Evolutionary conservation across 53 echinoderm and acorn worm species (phyloP), one percentile per base, ranked within the genome.

Genomic region (Paracentrotus lividus): DNA sequence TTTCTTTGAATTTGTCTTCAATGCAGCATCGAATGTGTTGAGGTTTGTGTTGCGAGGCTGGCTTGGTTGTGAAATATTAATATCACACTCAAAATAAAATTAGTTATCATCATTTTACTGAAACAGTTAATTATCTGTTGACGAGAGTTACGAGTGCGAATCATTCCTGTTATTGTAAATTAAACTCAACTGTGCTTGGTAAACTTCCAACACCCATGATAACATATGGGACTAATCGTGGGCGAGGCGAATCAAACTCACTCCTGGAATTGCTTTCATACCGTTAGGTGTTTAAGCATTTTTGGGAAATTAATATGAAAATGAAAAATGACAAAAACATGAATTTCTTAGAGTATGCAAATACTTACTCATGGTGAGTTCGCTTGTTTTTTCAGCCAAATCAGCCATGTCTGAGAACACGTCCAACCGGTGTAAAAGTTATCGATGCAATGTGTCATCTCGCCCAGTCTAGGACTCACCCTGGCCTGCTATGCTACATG

Each of bases 331-430:
- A 18, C 20, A 21, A n/a, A n/a, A 16, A 2, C 40, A 38, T 3
- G 21, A 72, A 38, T 72, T 5, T 64, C 29, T 29, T 2, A 72
- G 16, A 66, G 21, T 5, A 72, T 8, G 26, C 0, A 38, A n/a
- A 4, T 13, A 89, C 66, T 65, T 89, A 89, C 89, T 44, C 89
- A 89, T 89, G 38, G 89, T 61, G 49, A 95, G 54, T 29, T 93
- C 85, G 38, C 77, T 44, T 36, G 45, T 49, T 38, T 84, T 75
- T 77, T 93, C 88, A 90, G 90, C 95, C 56, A 95, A 90, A 43
- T 88, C 95, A 69, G 95, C 95, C 95, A 95, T 95, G 72, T 38
- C 40, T 1, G 20, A 23, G 15, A 38, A 18, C 4, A 2, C 72
- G 16, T 38, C 36, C 72, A 36, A 40, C 36, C 4, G 40, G 40